Conservation (phyloP, 2,797 vertebrate species). For the Myotis pilosus region DNA sequence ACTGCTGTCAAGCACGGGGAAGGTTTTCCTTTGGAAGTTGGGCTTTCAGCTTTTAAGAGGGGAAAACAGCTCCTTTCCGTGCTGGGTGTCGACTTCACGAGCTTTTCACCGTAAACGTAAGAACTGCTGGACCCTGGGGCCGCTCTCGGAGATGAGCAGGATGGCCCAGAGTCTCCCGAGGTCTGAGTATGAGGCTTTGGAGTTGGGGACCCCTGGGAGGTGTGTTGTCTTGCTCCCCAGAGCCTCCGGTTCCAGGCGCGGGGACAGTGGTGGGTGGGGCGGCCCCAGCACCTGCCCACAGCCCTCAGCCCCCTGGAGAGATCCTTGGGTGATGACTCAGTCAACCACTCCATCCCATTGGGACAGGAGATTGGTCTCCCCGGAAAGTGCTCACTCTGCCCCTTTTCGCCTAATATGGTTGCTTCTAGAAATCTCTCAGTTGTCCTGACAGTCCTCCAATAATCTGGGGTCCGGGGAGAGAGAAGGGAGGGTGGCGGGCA, state of each 20-base stretch:
- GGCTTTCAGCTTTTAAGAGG: background rate
- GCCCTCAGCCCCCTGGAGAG: background rate
- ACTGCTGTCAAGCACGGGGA: conserved; percentile 14
- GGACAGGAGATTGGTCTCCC: background rate
- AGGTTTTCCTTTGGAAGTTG: background rate
- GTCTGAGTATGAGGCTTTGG: background rate
- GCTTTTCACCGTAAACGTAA: background rate
- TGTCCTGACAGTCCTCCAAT: background rate
- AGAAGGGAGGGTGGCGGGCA: background rate
- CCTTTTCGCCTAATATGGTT: background rate
- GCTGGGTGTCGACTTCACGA: background rate
- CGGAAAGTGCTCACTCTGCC: background rate
- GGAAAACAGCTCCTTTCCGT: background rate
- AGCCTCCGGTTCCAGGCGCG: background rate
- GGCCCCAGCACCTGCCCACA: background rate
- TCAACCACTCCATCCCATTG: no score
- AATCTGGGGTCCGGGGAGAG: background rate
- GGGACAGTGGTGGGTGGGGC: background rate
- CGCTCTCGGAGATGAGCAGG: background rate
- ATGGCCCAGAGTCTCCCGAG: background rate
- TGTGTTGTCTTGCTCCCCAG: background rate
- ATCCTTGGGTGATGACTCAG: background rate
- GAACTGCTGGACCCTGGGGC: background rate
- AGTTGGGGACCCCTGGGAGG: background rate
- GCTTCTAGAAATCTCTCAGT: background rate